Base-by-base conservation (phyloP, 1,140 invertebrate genomes). In the Cyphomyrmex costatus region DNA sequence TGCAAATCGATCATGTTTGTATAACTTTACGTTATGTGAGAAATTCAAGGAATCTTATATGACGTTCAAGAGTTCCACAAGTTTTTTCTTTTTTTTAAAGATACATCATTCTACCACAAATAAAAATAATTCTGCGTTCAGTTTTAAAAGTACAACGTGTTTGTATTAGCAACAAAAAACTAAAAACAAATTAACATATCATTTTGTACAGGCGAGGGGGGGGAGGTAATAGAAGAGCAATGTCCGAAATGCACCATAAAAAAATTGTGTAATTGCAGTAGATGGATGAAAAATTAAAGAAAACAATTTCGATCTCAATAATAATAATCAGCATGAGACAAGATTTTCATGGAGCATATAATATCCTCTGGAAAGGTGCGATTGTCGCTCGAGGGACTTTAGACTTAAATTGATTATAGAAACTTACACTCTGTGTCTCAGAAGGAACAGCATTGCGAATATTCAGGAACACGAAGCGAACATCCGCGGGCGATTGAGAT, bases 401-500 rank as follows among this genome's bases (percentile, higher is more conserved):
- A 42, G n/a, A 53, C 19, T 7, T 1, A 6, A 53, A n/a, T n/a
- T n/a, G 51, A 53, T 7, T n/a, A n/a, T 53, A 19, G 6, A 7
- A 7, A n/a, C 4, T 53, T 8, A n/a, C 19, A n/a, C 12, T 21
- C n/a, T n/a, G n/a, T n/a, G 4, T 30, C 30, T 30, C 24, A 0
- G n/a, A 21, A 56, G 14, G 21, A 74, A 6, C 2, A 27, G 19
- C 16, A 21, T 21, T 19, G 14, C 10, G 16, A 36, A 68, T 51
- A 78, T 16, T 66, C 27, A 8, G 21, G 71, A 16, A 5, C 5
- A 3, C 14, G 10, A 33, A 14, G 12, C 19, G 16, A 21, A 78
- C n/a, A n/a, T 42, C 42, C 24, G 14, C 27, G 30, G 5, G 2
- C 46, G 16, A 82, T 82, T n/a, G 66, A 58, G 51, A 73, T n/a